Conservation (phyloP, 2,113 vertebrate species). For the Cygnus atratus region DNA sequence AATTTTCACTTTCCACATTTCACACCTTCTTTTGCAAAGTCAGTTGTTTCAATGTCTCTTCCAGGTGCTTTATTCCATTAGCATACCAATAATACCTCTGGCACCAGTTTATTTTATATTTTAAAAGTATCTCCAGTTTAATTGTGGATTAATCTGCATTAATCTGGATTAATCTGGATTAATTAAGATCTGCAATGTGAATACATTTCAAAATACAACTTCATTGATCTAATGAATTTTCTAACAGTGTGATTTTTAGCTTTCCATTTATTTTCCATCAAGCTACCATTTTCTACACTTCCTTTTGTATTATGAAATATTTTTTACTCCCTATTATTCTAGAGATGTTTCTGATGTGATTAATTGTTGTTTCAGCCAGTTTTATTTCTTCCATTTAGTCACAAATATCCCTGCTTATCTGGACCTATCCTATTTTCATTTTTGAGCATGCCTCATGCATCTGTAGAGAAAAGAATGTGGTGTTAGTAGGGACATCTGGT, state of each 20-base stretch:
- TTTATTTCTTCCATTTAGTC: background rate
- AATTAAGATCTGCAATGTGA: background rate
- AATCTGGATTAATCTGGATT: too few relatives aligned
- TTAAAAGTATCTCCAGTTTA: background rate
- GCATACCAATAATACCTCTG: background rate
- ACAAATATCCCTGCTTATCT: background rate
- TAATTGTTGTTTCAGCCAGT: background rate
- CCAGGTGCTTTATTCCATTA: background rate
- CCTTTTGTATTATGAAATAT: background rate
- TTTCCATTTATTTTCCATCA: background rate
- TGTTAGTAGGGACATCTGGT: background rate
- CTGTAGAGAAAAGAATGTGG: background rate
- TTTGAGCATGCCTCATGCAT: background rate
- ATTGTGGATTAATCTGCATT: too few relatives aligned
- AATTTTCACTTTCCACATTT: background rate
- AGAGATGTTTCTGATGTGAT: background rate
- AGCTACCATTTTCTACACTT: background rate
- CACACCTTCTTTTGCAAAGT: background rate
- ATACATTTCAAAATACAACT: background rate
- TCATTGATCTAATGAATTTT: background rate
- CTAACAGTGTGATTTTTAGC: background rate
- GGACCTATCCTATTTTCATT: background rate
- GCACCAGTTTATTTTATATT: background rate
- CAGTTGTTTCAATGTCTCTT: background rate
- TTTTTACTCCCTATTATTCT: background rate